Evolutionary conservation across 1,140 invertebrate genomes (phyloP).

Genomic region (Prorops nasuta): DNA sequence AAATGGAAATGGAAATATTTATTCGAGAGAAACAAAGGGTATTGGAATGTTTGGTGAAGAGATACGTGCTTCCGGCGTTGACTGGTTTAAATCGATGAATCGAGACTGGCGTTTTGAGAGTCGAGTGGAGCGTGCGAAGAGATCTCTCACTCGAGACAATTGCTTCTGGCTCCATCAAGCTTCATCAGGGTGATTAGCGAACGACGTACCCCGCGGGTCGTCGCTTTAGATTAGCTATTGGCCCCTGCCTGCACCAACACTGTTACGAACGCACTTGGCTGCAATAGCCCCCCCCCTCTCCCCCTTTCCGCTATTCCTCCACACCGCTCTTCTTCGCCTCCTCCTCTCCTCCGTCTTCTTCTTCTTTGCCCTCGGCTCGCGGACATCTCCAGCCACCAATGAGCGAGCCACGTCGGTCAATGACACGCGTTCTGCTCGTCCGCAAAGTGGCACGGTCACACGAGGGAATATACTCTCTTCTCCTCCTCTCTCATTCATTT

Average conservation of each 20-base stretch:
- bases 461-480: conserved; percentile 2
- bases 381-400: conserved; percentile 29
- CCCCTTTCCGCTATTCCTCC: conserved; percentile 5
- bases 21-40: too few species aligned
- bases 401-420: conserved; percentile 36
- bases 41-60: too few species aligned
- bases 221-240: conserved; percentile 47
- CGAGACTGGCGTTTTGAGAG: background rate
- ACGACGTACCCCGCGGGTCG: conserved; percentile 42
- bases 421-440: conserved; percentile 33
- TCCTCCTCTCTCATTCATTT: background rate
- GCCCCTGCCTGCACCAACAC: conserved; percentile 14
- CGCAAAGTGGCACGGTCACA: conserved; percentile 19
- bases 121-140: conserved; percentile 22
- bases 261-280: too few species aligned
- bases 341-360: conserved; percentile 23
- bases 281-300: conserved; percentile 17
- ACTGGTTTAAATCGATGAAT: too few species aligned
- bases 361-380: conserved; percentile 25
- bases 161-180: conserved; percentile 47
- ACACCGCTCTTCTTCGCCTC: conserved; percentile 6
- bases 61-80: too few species aligned
- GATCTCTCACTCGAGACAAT: conserved; percentile 49
- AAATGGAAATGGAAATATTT: too few species aligned
- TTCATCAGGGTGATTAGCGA: conserved; percentile 50